Evolutionary conservation across 1,140 invertebrate genomes (phyloP).

Genomic region (Acyrthosiphon pisum): DNA sequence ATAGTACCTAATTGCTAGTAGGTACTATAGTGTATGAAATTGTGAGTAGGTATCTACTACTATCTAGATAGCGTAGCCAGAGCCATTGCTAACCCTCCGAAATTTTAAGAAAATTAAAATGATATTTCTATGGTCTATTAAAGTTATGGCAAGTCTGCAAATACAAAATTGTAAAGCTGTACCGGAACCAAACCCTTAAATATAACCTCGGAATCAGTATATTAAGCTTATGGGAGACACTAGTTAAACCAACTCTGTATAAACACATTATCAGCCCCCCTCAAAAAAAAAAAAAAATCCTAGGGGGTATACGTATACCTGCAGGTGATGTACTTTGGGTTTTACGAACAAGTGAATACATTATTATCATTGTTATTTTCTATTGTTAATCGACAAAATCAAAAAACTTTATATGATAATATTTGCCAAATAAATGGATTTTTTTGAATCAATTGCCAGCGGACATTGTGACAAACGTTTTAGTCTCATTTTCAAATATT

Average conservation of each 20-base stretch:
- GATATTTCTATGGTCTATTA: too few relatives aligned
- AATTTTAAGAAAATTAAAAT: too few relatives aligned
- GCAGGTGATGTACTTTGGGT: background rate
- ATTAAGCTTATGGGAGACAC: too few relatives aligned
- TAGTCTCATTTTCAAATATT: background rate
- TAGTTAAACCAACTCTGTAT: too few relatives aligned
- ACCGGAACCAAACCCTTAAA: too few relatives aligned
- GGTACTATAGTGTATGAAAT: background rate
- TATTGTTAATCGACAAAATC: background rate
- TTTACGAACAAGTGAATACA: background rate
- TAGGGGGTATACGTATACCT: background rate
- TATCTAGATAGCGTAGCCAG: too few relatives aligned
- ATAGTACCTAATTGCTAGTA: background rate
- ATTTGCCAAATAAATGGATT: background rate
- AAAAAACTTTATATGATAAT: background rate
- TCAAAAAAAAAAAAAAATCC: too few relatives aligned
- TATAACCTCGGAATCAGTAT: too few relatives aligned
- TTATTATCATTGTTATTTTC: background rate
- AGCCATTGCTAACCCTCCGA: too few relatives aligned
- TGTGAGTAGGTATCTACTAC: background rate
- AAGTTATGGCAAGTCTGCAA: too few relatives aligned
- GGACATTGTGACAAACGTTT: background rate
- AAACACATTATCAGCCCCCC: too few relatives aligned
- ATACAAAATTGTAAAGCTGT: too few relatives aligned
- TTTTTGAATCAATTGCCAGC: background rate